These are phyloP conservation scores for Hemitrygon akajei DNA, from an alignment of 2,797 vertebrate genomes.

Conservation along the genomic window DNA sequence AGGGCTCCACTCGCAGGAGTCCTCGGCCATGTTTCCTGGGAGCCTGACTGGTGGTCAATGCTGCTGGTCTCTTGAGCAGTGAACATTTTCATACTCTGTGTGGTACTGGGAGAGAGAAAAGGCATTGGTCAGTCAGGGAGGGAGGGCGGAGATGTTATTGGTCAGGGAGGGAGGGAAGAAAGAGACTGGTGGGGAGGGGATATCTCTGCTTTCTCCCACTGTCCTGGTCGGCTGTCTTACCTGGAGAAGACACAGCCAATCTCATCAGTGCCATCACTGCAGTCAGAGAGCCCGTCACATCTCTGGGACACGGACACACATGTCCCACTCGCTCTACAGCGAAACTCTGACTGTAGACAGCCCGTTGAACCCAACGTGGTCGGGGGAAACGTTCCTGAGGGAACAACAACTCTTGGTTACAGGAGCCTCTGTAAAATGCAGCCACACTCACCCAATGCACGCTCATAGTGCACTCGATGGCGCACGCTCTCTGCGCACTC, in stretches of 20 bases:
- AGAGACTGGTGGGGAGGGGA: too few species aligned
- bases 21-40: neutral
- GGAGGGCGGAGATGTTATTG: neutral
- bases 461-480: too few species aligned
- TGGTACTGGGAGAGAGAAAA: neutral
- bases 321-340: slow-evolving; percentile 60
- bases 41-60: neutral
- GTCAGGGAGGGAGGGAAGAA: too few species aligned
- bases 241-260: slow-evolving; percentile 50
- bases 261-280: slow-evolving; percentile 67
- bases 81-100: neutral
- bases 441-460: neutral
- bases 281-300: slow-evolving; percentile 66
- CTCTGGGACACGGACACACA: slow-evolving; percentile 55
- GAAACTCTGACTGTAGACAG: slow-evolving; percentile 62
- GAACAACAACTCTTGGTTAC: neutral
- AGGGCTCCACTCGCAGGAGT: rapidly evolving
- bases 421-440: neutral
- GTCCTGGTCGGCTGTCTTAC: too few species aligned
- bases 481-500: too few species aligned
- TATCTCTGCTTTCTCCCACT: too few species aligned
- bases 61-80: neutral
- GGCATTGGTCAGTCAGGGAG: neutral
- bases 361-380: slow-evolving; percentile 49
- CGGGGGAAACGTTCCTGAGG: slow-evolving; percentile 52